These are phyloP conservation scores for Callosobruchus maculatus DNA, from an alignment of 2,888 invertebrate species.

Conservation along the genomic window DNA sequence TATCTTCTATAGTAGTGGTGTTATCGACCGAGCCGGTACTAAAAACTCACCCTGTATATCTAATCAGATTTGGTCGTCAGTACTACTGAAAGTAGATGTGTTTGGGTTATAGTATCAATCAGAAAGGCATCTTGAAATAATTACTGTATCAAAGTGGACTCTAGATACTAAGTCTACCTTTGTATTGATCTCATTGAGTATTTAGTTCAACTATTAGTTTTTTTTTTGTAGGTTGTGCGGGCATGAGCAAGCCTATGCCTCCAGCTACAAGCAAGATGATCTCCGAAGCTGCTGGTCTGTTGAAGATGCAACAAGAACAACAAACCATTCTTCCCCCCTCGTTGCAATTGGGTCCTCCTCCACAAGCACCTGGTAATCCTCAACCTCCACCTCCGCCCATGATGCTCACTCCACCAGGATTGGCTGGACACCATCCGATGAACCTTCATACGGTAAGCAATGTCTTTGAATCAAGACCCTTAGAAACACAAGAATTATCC, in stretches of 20 bases:
- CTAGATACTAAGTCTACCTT: too few relatives aligned
- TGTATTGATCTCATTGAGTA: too few relatives aligned
- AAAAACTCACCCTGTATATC: too few relatives aligned
- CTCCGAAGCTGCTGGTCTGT: constrained; percentile 62
- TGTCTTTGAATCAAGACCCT: too few relatives aligned
- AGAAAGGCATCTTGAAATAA: too few relatives aligned
- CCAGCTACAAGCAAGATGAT: constrained; percentile 71
- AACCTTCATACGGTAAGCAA: constrained; percentile 50
- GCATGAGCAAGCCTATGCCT: constrained; percentile 68
- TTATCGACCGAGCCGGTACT: too few relatives aligned
- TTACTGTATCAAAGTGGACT: too few relatives aligned
- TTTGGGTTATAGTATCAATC: too few relatives aligned
- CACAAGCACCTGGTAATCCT: constrained; percentile 38
- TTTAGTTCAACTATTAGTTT: background rate
- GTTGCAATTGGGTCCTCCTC: constrained; percentile 50
- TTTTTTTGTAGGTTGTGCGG: constrained; percentile 46
- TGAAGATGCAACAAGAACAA: constrained; percentile 68
- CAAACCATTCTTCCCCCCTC: constrained; percentile 57
- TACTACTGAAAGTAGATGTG: too few relatives aligned
- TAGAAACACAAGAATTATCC: too few relatives aligned
- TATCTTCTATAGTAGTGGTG: too few relatives aligned
- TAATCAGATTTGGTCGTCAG: too few relatives aligned
- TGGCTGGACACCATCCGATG: constrained; percentile 71
- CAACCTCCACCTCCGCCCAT: constrained; percentile 56
- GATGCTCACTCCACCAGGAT: constrained; percentile 71